These are phyloP conservation scores for Ostrea edulis DNA, from an alignment of 1,140 invertebrate species.

Conservation along the genomic window DNA sequence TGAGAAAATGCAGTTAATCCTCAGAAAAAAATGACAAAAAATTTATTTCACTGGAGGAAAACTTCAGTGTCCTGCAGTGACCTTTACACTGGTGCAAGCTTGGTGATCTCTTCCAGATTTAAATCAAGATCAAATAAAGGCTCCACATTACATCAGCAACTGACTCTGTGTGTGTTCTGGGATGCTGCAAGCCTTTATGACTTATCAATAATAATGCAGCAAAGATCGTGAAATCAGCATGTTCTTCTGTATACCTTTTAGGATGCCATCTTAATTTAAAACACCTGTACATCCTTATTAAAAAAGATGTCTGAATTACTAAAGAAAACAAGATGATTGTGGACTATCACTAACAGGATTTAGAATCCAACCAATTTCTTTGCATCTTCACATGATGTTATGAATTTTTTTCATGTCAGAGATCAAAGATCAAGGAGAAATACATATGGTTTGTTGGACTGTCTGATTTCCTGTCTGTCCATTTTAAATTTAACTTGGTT, in stretches of 20 bases:
- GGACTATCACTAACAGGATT: background rate
- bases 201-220: constrained; percentile 37
- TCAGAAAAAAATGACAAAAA: background rate
- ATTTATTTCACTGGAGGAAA: background rate
- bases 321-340: background rate
- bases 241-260: constrained; percentile 12
- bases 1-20: background rate
- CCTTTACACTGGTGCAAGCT: constrained; percentile 18
- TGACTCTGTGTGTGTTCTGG: constrained; percentile 21
- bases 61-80: background rate
- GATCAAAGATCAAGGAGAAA: too few relatives aligned
- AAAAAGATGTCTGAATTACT: too few relatives aligned
- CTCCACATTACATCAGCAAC: constrained; percentile 1
- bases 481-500: too few relatives aligned
- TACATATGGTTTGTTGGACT: too few relatives aligned
- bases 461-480: too few relatives aligned
- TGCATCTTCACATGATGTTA: too few relatives aligned
- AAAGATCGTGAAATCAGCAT: background rate
- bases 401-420: too few relatives aligned
- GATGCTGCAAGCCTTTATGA: background rate
- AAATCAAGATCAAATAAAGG: constrained; percentile 18
- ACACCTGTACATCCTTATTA: background rate
- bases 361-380: background rate
- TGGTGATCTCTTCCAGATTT: constrained; percentile 35
- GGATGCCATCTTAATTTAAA: constrained; percentile 1